phyloP scores from a whole-genome alignment of 2,797 vertebrate genomes.

The Gila robusta region DNA sequence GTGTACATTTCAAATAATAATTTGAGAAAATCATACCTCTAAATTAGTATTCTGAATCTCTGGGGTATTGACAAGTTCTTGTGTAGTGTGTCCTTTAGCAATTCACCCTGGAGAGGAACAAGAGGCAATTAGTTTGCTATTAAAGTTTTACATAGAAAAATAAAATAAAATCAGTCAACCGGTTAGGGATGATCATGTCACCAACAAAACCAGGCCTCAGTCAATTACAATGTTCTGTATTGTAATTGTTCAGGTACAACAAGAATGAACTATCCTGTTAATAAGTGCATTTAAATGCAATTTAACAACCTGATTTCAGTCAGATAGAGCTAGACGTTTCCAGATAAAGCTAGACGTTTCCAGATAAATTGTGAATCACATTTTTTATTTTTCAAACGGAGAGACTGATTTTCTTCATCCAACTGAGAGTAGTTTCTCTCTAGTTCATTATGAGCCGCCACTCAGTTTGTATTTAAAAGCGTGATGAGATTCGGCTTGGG shows the following conservation, averaged over 20 bases:
- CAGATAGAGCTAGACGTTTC: too few relatives aligned
- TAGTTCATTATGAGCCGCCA: too few relatives aligned
- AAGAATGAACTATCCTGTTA: not conserved
- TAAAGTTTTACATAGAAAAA: not conserved
- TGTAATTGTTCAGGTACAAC: not conserved
- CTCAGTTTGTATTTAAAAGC: too few relatives aligned
- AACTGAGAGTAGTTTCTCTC: too few relatives aligned
- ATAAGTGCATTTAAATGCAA: not conserved
- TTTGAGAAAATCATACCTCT: constrained; percentile 43
- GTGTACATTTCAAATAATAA: not conserved
- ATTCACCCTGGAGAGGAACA: constrained; percentile 10
- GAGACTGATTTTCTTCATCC: too few relatives aligned
- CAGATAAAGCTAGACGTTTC: not conserved
- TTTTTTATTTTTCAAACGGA: not conserved
- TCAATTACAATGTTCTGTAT: not conserved
- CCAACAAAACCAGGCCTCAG: not conserved
- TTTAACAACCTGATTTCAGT: not conserved
- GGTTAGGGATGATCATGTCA: not conserved
- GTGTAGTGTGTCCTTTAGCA: constrained; percentile 48
- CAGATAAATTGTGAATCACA: not conserved
- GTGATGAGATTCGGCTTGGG: too few relatives aligned
- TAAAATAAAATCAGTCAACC: not conserved
- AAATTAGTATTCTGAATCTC: constrained; percentile 46
- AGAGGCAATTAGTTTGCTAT: not conserved
- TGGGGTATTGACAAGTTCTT: constrained; percentile 15